These are phyloP conservation scores for Acanthosepion esculentum DNA, from an alignment of 2,888 invertebrate genomes.

Conservation along the genomic window DNA sequence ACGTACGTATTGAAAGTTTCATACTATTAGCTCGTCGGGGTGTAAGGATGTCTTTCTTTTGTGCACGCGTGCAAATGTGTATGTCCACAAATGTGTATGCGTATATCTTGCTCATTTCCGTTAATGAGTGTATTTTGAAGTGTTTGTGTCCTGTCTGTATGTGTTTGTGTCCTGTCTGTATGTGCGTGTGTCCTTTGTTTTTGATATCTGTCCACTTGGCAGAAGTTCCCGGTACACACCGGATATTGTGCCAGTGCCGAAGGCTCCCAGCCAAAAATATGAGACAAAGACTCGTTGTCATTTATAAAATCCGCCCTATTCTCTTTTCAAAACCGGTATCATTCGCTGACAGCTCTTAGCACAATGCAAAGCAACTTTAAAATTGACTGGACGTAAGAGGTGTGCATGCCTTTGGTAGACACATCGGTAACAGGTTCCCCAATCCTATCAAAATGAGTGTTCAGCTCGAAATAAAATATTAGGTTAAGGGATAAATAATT, in stretches of 20 bases:
- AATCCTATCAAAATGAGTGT: background rate
- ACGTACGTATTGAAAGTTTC: too few relatives aligned
- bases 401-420: background rate
- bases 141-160: background rate
- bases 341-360: background rate
- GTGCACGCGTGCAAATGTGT: too few relatives aligned
- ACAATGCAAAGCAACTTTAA: background rate
- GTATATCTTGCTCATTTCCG: too few relatives aligned
- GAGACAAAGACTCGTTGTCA: background rate
- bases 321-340: background rate
- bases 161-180: background rate
- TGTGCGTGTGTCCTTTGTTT: background rate
- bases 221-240: background rate
- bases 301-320: background rate
- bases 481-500: too few relatives aligned
- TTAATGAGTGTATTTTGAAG: too few relatives aligned
- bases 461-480: too few relatives aligned
- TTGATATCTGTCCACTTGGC: background rate
- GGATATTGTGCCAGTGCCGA: background rate
- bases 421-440: background rate
- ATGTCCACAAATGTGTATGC: too few relatives aligned
- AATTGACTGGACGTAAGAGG: background rate
- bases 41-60: too few relatives aligned
- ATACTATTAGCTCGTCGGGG: too few relatives aligned
- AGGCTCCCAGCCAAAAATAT: constrained; percentile 7